Conservation (phyloP, 2,888 invertebrate species). For the Mythimna vitellina region DNA sequence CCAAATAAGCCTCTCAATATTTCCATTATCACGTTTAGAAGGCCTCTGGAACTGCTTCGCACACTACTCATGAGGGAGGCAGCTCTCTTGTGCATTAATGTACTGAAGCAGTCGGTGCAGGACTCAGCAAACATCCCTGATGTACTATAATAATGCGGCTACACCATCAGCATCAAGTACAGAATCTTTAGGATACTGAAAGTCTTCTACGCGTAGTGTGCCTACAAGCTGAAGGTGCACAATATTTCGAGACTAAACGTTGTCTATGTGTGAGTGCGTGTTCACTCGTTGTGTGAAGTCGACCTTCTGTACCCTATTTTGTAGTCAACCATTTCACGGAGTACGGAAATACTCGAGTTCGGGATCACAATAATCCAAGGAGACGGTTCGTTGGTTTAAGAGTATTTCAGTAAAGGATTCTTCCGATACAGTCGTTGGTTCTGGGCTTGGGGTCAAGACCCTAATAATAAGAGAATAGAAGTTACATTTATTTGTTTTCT, state of each 20-base stretch:
- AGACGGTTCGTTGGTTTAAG: conserved; percentile 42
- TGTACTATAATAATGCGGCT: no score
- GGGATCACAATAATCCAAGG: conserved; percentile 20
- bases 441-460: conserved; percentile 22
- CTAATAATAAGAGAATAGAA: conserved; percentile 6
- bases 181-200: no score
- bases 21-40: no score
- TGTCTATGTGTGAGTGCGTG: neutral
- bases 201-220: no score
- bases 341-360: conserved; percentile 22
- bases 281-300: neutral
- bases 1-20: no score
- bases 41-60: no score
- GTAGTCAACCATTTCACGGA: neutral
- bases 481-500: conserved; percentile 8
- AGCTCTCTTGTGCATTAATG: no score
- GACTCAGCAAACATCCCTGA: no score
- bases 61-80: no score
- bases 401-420: conserved; percentile 35
- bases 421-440: conserved; percentile 32
- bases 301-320: neutral
- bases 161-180: no score
- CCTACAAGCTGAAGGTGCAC: no score
- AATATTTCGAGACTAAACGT: neutral
- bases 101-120: no score